These are phyloP conservation scores for Eupeodes latifasciatus DNA, from an alignment of 2,888 invertebrate genomes.

Conservation along the genomic window DNA sequence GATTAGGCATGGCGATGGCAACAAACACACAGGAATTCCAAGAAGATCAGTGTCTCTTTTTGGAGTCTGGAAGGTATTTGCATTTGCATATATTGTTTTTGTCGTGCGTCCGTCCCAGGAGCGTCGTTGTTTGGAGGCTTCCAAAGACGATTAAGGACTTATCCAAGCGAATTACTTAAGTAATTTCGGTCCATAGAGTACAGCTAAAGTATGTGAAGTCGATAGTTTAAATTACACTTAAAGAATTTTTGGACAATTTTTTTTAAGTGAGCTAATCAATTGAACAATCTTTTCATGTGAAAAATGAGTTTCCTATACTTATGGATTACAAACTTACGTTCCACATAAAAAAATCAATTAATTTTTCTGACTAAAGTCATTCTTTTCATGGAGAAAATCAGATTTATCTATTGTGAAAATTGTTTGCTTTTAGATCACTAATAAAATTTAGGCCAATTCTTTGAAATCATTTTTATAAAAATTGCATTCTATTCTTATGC, in stretches of 20 bases:
- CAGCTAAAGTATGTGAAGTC: neutral
- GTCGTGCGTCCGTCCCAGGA: neutral
- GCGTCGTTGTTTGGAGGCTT: conserved; percentile 7
- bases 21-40: conserved; percentile 31
- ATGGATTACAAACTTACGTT: too few species aligned
- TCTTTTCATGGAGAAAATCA: too few species aligned
- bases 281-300: too few species aligned
- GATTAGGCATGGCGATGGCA: conserved; percentile 22
- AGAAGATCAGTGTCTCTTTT: conserved; percentile 21
- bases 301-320: too few species aligned
- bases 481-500: too few species aligned
- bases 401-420: too few species aligned
- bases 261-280: neutral
- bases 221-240: neutral
- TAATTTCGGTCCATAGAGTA: neutral
- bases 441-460: too few species aligned
- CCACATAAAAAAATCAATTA: too few species aligned
- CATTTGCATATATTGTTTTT: conserved; percentile 25
- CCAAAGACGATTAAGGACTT: conserved; percentile 44
- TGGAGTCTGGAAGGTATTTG: conserved; percentile 21
- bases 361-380: too few species aligned
- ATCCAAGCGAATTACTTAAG: conserved; percentile 50
- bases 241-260: neutral
- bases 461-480: too few species aligned
- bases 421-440: too few species aligned